Conservation (phyloP, 2,888 invertebrate species). For the Morinoia aosen region DNA sequence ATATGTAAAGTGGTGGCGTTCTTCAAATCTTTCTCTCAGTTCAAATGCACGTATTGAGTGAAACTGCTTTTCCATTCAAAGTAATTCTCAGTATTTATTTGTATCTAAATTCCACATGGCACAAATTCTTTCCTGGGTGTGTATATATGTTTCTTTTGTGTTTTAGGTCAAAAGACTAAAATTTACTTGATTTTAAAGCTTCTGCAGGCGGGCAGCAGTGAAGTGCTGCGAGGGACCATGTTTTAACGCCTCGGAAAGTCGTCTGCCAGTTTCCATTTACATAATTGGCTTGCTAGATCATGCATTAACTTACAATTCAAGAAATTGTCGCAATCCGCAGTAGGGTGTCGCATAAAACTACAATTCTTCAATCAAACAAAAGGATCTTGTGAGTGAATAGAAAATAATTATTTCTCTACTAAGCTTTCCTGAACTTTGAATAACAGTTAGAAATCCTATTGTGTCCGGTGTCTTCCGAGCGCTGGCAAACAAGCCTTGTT, state of each 20-base stretch:
- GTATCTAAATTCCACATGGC: no score
- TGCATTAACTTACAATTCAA: background rate
- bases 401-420: background rate
- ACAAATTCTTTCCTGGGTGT: no score
- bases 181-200: no score
- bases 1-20: no score
- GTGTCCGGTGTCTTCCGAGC: background rate
- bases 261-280: background rate
- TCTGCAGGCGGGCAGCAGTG: background rate
- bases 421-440: background rate
- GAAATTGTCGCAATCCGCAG: background rate
- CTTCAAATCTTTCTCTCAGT: no score
- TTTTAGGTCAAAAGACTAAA: no score
- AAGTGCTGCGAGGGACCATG: background rate
- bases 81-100: no score
- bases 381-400: background rate
- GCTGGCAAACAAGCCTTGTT: constrained; percentile 6
- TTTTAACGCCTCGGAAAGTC: background rate
- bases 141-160: no score
- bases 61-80: no score
- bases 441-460: constrained; percentile 12
- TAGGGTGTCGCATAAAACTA: no score
- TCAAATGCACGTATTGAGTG: no score
- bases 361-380: no score
- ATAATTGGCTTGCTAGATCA: background rate